phyloP scores from a whole-genome alignment of 2,113 vertebrate genomes.

The Lagenorhynchus albirostris region DNA sequence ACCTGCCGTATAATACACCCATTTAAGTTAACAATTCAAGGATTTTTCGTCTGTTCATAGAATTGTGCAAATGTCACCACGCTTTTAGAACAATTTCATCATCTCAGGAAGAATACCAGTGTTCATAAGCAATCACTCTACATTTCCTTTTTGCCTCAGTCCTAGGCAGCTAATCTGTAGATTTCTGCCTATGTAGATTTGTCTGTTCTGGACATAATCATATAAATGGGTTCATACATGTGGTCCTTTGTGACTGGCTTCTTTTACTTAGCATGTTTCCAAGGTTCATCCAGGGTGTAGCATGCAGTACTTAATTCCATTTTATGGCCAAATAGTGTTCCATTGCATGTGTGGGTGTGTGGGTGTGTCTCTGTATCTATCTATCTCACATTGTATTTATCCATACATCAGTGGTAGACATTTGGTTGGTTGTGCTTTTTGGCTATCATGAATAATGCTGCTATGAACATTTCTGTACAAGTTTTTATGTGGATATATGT shows the following conservation, averaged over 20 bases:
- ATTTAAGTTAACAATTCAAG: neutral
- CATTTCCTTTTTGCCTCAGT: neutral
- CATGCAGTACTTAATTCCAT: neutral
- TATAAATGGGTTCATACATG: neutral
- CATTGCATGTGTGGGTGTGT: neutral
- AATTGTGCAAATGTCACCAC: neutral
- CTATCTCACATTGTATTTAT: neutral
- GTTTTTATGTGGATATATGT: conserved; percentile 25
- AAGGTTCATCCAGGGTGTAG: neutral
- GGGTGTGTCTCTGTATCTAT: rapidly evolving
- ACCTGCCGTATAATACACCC: neutral
- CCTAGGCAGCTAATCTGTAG: neutral
- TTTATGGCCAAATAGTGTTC: neutral
- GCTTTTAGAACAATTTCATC: conserved; percentile 6
- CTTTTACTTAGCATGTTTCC: conserved; percentile 5
- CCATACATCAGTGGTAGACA: neutral
- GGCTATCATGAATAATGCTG: neutral
- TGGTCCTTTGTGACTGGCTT: neutral
- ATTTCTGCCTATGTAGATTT: neutral
- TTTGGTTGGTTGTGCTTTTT: neutral
- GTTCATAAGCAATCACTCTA: neutral
- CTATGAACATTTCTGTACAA: neutral
- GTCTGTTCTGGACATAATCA: neutral
- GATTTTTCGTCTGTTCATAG: neutral
- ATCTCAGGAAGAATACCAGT: neutral